Evolutionary conservation across 53 echinoderm and acorn worm genomes (phyloP), one percentile per base, ranked within the genome.

Genomic region (Echinarachnius parma): DNA sequence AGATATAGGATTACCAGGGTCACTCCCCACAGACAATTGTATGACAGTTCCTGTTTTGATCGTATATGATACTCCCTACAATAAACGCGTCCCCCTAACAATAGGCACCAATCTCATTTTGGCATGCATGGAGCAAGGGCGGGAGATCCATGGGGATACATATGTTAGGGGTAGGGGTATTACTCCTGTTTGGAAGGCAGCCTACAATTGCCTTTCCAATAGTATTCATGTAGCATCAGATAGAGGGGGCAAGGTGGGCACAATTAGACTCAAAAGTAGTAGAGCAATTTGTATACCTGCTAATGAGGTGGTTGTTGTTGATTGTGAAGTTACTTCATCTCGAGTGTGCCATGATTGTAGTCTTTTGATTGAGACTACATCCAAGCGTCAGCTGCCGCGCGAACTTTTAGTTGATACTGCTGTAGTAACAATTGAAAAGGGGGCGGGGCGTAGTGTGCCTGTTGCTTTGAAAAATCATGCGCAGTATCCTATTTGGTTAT

Each of bases 51-150:
- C 64, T 28, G 66, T 54, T 5, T 15, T 78, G n/a, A 28, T 78
- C 26, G 78, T 78, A 8, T 56, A 29, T 5, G 66, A 78, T 28
- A 76, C 61, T 16, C 32, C 45, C 10, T 76, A 60, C 30, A 76
- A 76, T 46, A 29, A n/a, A 21, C 53, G 39, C 7, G 65, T 78
- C 1, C 78, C 78, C 1, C 16, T 65, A 39, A 44, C 53, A 34
- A 56, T 65, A 27, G 78, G 78, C 20, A 78, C 56, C 13, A 78
- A 78, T 78, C 24, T 78, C 14, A 49, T 68, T 21, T 21, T 33
- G 18, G 15, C 23, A 1, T 52, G 49, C 21, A 52, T 52, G 21
- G 52, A n/a, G n/a, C n/a, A n/a, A n/a, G n/a, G n/a, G n/a, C n/a
- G n/a, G n/a, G n/a, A n/a, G n/a, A n/a, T n/a, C n/a, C n/a, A n/a